Percentiles rank a stretch among this genome's conserved stretches.
These are phyloP conservation scores for Willowsia nigromaculata DNA, from an alignment of 2,888 invertebrate species.

Conservation along the genomic window DNA sequence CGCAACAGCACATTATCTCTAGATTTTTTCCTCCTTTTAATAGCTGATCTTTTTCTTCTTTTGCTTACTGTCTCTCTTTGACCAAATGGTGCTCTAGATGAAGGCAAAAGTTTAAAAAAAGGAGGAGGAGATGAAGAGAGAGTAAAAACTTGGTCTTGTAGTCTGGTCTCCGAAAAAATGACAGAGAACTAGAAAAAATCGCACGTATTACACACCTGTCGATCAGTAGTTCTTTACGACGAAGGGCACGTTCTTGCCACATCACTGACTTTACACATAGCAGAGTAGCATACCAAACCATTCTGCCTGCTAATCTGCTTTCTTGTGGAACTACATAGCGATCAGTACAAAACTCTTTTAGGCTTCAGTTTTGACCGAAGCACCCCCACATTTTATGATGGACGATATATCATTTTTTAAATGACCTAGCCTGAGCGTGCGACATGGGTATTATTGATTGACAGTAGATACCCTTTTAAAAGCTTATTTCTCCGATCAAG, in stretches of 20 bases:
- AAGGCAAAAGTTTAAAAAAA: background rate
- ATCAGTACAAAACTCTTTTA: background rate
- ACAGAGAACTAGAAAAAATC: slow-evolving; percentile 61
- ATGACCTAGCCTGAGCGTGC: background rate
- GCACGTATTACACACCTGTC: slow-evolving; percentile 76
- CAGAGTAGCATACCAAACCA: no score
- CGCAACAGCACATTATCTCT: background rate
- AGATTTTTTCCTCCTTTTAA: slow-evolving; percentile 55
- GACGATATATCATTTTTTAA: background rate
- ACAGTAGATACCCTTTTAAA: background rate
- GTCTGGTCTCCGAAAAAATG: slow-evolving; percentile 20
- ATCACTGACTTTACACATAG: slow-evolving; percentile 35
- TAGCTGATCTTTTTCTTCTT: slow-evolving; percentile 1
- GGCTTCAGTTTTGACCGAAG: background rate
- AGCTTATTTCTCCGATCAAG: background rate
- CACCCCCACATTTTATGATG: slow-evolving; percentile 4
- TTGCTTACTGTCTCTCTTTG: background rate
- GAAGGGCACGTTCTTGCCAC: slow-evolving; percentile 73
- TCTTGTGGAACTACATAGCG: background rate
- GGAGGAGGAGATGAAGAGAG: background rate
- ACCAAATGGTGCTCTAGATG: slow-evolving; percentile 16
- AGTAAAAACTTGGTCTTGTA: slow-evolving; percentile 11
- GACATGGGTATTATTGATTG: background rate
- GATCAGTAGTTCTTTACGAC: slow-evolving; percentile 69
- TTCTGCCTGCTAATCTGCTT: no score